phyloP scores from a whole-genome alignment of 2,797 vertebrate species.

The Salarias fasciatus region DNA sequence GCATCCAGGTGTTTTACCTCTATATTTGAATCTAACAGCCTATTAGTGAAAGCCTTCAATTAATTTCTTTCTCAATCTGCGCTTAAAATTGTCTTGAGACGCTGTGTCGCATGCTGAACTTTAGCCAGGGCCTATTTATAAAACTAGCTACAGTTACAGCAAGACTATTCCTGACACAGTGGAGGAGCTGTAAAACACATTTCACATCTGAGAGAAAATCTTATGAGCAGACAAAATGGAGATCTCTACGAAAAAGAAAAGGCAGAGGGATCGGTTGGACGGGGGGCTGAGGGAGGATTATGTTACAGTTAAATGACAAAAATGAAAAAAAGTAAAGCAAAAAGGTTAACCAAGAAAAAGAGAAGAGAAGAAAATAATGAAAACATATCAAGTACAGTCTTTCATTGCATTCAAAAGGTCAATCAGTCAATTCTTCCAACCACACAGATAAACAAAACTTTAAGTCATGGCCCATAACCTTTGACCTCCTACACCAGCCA shows the following conservation, averaged over 20 bases:
- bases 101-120: conserved; percentile 61
- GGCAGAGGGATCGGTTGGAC: not conserved
- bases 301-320: conserved; percentile 16
- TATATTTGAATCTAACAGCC: conserved; percentile 9
- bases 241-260: conserved; percentile 27
- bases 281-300: not conserved
- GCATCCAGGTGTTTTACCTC: not conserved
- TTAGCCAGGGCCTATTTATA: conserved; percentile 76
- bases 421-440: not conserved
- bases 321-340: conserved; percentile 6
- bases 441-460: no score
- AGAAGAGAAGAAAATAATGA: not conserved
- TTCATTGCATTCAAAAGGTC: no score
- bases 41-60: conserved; percentile 6
- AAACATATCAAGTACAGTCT: not conserved
- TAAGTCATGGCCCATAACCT: not conserved
- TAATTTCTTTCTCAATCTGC: conserved; percentile 33
- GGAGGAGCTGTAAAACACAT: conserved; percentile 60
- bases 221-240: conserved; percentile 43
- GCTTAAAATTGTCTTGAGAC: conserved; percentile 57
- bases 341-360: not conserved
- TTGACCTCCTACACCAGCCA: not conserved
- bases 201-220: conserved; percentile 60
- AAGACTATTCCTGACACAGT: conserved; percentile 71
- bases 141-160: conserved; percentile 77